Evolutionary conservation across 2,888 invertebrate genomes (phyloP).

Genomic region (Eristalis arbustorum): DNA sequence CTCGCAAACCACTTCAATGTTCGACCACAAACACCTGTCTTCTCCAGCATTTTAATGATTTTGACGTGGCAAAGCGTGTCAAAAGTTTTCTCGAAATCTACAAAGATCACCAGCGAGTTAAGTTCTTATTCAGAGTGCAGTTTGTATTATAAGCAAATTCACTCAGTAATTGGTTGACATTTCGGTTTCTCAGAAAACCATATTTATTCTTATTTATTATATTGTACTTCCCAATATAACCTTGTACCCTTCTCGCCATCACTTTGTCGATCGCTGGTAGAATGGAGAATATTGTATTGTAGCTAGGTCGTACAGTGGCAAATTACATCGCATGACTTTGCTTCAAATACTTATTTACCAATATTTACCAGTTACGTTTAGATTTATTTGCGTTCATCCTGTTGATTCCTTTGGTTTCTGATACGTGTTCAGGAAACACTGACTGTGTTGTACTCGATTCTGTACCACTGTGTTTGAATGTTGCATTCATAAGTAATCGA

Average conservation of each 20-base stretch:
- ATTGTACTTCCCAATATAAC: background rate
- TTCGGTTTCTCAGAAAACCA: background rate
- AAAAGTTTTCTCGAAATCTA: too few relatives aligned
- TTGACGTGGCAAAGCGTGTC: too few relatives aligned
- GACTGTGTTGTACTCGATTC: background rate
- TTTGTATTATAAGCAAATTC: background rate
- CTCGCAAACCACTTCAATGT: too few relatives aligned
- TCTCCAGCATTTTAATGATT: too few relatives aligned
- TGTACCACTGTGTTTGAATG: background rate
- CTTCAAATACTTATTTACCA: background rate
- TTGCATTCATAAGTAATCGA: background rate
- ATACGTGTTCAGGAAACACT: too few relatives aligned
- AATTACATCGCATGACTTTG: background rate
- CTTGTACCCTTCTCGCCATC: background rate
- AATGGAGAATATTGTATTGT: too few relatives aligned
- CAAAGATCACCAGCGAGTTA: too few relatives aligned
- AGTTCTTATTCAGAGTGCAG: too few relatives aligned
- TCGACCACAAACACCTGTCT: too few relatives aligned
- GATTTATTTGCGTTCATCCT: background rate
- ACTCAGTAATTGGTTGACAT: background rate
- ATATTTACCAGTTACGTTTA: too few relatives aligned
- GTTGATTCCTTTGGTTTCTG: background rate
- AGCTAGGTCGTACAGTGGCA: background rate
- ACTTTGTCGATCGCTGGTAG: background rate
- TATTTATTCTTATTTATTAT: background rate